These are phyloP conservation scores for Coranthus polyacanthus DNA, from an alignment of 2,797 vertebrate species.

Conservation along the genomic window DNA sequence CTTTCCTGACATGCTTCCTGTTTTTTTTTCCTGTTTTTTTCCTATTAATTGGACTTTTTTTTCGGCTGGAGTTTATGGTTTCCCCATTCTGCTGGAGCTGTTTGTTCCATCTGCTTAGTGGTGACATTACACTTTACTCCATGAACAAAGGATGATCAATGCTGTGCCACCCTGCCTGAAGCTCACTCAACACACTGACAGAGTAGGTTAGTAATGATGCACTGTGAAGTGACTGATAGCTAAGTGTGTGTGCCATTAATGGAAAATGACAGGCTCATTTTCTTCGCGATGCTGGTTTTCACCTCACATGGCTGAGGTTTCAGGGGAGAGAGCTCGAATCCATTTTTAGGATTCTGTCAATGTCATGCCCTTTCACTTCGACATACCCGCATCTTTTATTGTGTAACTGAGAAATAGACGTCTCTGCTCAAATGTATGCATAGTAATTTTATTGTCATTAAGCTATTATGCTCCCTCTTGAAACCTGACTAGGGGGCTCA, in stretches of 20 bases:
- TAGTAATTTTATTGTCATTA: conserved; percentile 53
- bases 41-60: conserved; percentile 13
- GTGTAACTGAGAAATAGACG: conserved; percentile 14
- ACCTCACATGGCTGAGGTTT: conserved; percentile 60
- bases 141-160: conserved; percentile 59
- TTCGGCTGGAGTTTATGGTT: conserved; percentile 3
- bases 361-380: conserved; percentile 62
- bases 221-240: conserved; percentile 76
- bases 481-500: conserved; percentile 34
- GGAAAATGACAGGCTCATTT: conserved; percentile 74
- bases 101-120: conserved; percentile 30
- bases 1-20: conserved; percentile 6
- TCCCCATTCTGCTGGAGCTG: conserved; percentile 9
- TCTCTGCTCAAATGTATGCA: conserved; percentile 17
- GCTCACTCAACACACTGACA: conserved; percentile 76
- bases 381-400: conserved; percentile 17
- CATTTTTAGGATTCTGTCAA: conserved; percentile 75
- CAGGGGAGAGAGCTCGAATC: conserved; percentile 48
- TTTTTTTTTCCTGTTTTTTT: background rate
- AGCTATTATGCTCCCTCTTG: conserved; percentile 37
- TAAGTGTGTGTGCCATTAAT: conserved; percentile 56
- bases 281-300: conserved; percentile 57
- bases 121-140: conserved; percentile 53
- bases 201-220: conserved; percentile 72
- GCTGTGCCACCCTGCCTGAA: conserved; percentile 65